These are phyloP conservation scores for Microctonus aethiopoides DNA, from an alignment of 2,888 invertebrate genomes.

Conservation along the genomic window DNA sequence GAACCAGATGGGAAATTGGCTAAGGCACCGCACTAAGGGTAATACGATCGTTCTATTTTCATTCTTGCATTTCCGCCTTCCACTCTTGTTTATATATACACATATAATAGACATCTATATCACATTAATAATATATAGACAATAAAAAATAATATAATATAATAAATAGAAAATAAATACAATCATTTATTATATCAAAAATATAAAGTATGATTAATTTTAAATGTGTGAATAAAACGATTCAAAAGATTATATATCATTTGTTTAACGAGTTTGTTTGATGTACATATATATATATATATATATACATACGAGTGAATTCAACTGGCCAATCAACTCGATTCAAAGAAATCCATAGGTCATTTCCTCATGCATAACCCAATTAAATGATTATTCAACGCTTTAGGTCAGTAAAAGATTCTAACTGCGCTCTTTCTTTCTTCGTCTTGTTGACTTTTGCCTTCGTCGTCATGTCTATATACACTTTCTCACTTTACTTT, in stretches of 20 bases:
- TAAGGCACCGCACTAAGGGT: conserved; percentile 25
- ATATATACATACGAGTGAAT: conserved; percentile 6
- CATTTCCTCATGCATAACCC: conserved; percentile 65
- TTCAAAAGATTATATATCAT: background rate
- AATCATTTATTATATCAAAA: background rate
- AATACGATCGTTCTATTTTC: conserved; percentile 37
- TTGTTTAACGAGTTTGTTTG: background rate
- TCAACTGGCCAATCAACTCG: conserved; percentile 12
- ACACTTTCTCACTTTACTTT: background rate
- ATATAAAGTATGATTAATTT: background rate
- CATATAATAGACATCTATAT: background rate
- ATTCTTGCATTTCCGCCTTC: conserved; percentile 29
- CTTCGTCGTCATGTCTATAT: background rate
- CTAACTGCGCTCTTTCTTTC: conserved; percentile 29
- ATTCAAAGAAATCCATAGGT: conserved; percentile 54
- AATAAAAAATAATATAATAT: background rate
- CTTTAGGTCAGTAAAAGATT: conserved; percentile 15
- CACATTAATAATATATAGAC: background rate
- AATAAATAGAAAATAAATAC: background rate
- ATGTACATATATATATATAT: too few species aligned
- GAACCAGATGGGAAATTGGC: conserved; percentile 31
- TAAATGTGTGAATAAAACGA: background rate
- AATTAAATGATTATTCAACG: conserved; percentile 65
- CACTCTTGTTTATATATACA: conserved; percentile 4
- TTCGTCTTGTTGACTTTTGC: background rate